A percentile compares a stretch with the other conserved stretches of the same genome.
Evolutionary conservation across 2,888 invertebrate species (phyloP).

Genomic region (Cordilura impudica): DNA sequence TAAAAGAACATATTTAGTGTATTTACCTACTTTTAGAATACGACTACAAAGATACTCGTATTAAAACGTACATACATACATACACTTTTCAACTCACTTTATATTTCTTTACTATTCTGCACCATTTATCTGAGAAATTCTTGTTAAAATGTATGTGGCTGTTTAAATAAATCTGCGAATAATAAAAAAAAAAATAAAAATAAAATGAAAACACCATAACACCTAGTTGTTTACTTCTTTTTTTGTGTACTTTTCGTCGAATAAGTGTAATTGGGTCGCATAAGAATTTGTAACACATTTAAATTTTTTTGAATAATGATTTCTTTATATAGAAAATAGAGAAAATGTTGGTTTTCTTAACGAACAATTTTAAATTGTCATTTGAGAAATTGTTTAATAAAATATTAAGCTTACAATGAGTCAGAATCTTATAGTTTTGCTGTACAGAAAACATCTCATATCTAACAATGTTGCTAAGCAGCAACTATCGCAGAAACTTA

Average conservation of each 20-base stretch:
- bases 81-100: conserved; percentile 5
- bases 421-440: no score
- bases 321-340: background rate
- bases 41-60: background rate
- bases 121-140: conserved; percentile 46
- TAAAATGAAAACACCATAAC: background rate
- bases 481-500: no score
- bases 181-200: conserved; percentile 8
- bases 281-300: conserved; percentile 50
- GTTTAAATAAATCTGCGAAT: conserved; percentile 3
- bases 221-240: conserved; percentile 38
- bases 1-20: conserved; percentile 14
- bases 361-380: background rate
- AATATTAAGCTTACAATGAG: no score
- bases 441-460: no score
- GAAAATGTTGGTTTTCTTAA: background rate
- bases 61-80: background rate
- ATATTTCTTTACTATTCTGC: background rate
- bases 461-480: no score
- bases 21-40: conserved; percentile 6
- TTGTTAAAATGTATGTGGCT: conserved; percentile 14
- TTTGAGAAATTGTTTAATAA: no score
- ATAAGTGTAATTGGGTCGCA: conserved; percentile 54
- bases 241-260: background rate
- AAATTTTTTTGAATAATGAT: conserved; percentile 2